phyloP scores from a whole-genome alignment of 2,888 invertebrate genomes.

The Cactoblastis cactorum region DNA sequence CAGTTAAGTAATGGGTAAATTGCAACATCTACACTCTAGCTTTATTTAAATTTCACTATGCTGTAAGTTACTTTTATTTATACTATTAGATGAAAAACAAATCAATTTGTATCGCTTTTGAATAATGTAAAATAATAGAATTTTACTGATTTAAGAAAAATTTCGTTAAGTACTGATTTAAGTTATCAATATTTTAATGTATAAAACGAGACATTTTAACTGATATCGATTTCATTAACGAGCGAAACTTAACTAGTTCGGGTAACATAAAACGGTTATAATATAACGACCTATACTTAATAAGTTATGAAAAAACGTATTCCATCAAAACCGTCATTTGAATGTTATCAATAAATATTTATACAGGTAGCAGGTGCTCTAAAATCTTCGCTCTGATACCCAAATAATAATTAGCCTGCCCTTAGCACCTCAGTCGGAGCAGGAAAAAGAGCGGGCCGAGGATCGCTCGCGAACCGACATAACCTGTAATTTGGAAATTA shows the following conservation, averaged over 20 bases:
- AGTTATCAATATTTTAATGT: too few relatives aligned
- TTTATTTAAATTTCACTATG: too few relatives aligned
- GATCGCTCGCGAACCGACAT: slow-evolving; percentile 72
- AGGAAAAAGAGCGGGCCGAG: slow-evolving; percentile 65
- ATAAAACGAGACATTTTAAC: background rate
- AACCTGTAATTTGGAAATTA: slow-evolving; percentile 80
- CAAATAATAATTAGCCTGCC: slow-evolving; percentile 79
- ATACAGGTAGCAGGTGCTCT: slow-evolving; percentile 79
- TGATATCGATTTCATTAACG: background rate
- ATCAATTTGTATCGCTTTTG: too few relatives aligned
- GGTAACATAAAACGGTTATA: slow-evolving; percentile 30
- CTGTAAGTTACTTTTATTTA: too few relatives aligned
- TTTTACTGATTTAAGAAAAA: too few relatives aligned
- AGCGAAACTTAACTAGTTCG: background rate
- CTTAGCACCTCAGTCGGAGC: slow-evolving; percentile 75
- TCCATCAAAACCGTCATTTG: slow-evolving; percentile 70
- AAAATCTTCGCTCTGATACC: slow-evolving; percentile 73
- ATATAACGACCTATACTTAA: slow-evolving; percentile 47
- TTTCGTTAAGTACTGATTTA: too few relatives aligned
- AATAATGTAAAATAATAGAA: too few relatives aligned
- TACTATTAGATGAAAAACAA: too few relatives aligned
- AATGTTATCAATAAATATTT: slow-evolving; percentile 77
- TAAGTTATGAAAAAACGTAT: slow-evolving; percentile 35
- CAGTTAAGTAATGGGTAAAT: too few relatives aligned
- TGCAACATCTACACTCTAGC: too few relatives aligned